Conservation (phyloP, 2,888 invertebrate genomes). For the Hypena proboscidalis region DNA sequence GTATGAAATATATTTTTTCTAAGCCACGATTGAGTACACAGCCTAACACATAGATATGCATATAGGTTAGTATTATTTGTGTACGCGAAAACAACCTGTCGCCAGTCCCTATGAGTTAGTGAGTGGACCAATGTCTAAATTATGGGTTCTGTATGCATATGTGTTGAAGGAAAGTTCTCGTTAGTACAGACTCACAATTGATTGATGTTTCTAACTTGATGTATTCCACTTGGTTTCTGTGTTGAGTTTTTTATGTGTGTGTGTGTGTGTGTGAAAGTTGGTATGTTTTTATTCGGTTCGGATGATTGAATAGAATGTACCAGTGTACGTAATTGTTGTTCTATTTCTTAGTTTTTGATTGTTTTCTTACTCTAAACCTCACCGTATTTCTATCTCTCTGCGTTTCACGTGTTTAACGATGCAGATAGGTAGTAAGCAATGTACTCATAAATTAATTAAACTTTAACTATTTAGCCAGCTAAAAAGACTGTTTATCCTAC, state of each 20-base stretch:
- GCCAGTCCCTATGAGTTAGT: conserved; percentile 69
- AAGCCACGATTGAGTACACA: conserved; percentile 12
- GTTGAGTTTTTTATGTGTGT: conserved; percentile 10
- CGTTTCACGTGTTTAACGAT: too few species aligned
- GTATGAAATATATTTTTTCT: too few species aligned
- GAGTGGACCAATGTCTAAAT: conserved; percentile 70
- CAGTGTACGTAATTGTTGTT: conserved; percentile 4
- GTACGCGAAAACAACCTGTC: conserved; percentile 71
- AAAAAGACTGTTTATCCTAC: too few species aligned
- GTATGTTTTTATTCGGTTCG: conserved; percentile 1
- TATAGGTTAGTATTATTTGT: conserved; percentile 65
- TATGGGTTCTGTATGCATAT: conserved; percentile 80
- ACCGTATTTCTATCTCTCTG: too few species aligned
- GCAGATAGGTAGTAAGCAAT: too few species aligned
- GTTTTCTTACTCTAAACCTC: too few species aligned
- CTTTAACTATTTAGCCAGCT: too few species aligned
- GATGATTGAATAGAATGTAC: conserved; percentile 3
- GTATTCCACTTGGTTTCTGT: conserved; percentile 26
- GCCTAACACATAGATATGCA: conserved; percentile 32
- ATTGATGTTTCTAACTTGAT: conserved; percentile 54
- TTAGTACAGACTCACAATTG: conserved; percentile 57
- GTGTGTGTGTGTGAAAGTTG: conserved; percentile 8
- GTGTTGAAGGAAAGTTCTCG: conserved; percentile 69
- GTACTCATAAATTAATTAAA: too few species aligned
- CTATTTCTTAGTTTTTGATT: too few species aligned